A percentile compares a stretch with the other conserved stretches of the same genome.
Conservation (phyloP, 1,140 invertebrate genomes). For the Proctacanthus coquilletti region DNA sequence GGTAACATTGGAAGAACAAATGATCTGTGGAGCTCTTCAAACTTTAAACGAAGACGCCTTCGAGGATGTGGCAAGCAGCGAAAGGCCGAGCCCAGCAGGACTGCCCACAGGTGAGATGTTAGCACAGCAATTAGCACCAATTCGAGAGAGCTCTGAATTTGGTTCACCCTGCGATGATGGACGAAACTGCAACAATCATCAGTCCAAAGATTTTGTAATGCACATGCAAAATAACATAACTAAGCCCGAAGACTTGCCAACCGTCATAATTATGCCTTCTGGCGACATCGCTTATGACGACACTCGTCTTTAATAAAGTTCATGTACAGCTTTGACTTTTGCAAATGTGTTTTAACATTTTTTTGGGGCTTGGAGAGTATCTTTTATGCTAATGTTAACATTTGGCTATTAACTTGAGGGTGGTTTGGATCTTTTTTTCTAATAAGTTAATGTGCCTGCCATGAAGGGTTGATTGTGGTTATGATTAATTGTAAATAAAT, state of each 20-base stretch:
- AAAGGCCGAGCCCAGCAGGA: conserved; percentile 32
- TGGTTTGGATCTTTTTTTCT: no score
- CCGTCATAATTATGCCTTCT: background rate
- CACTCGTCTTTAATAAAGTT: background rate
- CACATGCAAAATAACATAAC: background rate
- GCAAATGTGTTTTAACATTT: no score
- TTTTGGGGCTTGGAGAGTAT: no score
- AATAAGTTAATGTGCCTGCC: no score
- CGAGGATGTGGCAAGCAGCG: conserved; percentile 60
- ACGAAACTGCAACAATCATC: conserved; percentile 13
- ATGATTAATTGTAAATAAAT: no score
- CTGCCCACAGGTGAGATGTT: conserved; percentile 30
- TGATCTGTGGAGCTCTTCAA: conserved; percentile 83
- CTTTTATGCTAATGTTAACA: background rate
- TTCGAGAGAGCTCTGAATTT: conserved; percentile 28
- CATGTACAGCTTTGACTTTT: no score
- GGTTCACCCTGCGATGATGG: conserved; percentile 26
- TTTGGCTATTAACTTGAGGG: no score
- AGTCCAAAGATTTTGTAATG: no score
- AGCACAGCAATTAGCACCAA: conserved; percentile 30
- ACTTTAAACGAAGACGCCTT: conserved; percentile 82
- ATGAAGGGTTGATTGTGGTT: no score
- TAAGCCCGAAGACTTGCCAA: background rate
- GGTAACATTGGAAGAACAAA: conserved; percentile 86
- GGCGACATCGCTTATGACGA: background rate